Evolutionary conservation across 2,797 vertebrate species (phyloP).

Genomic region (Thaleichthys pacificus): DNA sequence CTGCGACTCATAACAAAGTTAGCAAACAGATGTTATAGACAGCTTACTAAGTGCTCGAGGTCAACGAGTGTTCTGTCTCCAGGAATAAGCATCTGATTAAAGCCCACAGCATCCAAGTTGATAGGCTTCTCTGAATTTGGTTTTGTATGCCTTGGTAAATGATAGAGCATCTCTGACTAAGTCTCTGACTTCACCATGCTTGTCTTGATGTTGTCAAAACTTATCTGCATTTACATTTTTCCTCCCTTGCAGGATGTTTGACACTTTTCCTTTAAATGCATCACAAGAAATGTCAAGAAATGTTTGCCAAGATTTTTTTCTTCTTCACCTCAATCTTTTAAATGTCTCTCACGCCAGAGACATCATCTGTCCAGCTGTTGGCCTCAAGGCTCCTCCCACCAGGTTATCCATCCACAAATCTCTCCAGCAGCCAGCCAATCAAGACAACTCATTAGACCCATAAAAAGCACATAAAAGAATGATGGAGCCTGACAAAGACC

Average conservation of each 20-base stretch:
- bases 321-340: too few relatives aligned
- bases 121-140: too few relatives aligned
- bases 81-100: too few relatives aligned
- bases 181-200: neutral
- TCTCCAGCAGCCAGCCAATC: neutral
- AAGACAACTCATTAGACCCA: conserved; percentile 15
- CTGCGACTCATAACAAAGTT: neutral
- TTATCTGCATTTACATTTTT: too few relatives aligned
- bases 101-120: too few relatives aligned
- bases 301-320: too few relatives aligned
- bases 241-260: neutral
- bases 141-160: too few relatives aligned
- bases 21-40: neutral
- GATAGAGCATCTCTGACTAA: neutral
- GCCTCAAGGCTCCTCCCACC: too few relatives aligned
- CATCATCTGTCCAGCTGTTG: neutral
- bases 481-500: conserved; percentile 29
- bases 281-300: too few relatives aligned
- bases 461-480: conserved; percentile 36
- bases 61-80: neutral
- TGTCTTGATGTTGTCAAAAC: neutral
- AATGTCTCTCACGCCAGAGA: neutral
- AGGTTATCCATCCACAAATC: neutral
- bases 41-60: neutral
- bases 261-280: too few relatives aligned